phyloP scores from a whole-genome alignment of 2,888 invertebrate genomes.

The Archips crataeganus region DNA sequence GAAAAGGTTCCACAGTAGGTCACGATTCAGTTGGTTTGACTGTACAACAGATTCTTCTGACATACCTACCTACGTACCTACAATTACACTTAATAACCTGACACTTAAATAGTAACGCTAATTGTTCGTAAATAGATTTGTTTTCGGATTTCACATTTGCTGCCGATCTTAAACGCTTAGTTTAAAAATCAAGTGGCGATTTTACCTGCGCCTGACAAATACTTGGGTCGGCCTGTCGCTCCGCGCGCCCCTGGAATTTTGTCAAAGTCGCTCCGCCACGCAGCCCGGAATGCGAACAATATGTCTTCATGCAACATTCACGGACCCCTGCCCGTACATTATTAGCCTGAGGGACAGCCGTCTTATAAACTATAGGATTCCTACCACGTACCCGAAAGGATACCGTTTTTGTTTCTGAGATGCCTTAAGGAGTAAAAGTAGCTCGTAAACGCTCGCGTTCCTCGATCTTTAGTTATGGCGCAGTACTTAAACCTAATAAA shows the following conservation, averaged over 20 bases:
- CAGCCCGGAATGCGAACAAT: slow-evolving; percentile 67
- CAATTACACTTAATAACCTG: neutral
- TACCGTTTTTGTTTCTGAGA: slow-evolving; percentile 17
- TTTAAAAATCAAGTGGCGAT: slow-evolving; percentile 48
- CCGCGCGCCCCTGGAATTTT: slow-evolving; percentile 57
- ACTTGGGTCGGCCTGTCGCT: slow-evolving; percentile 50
- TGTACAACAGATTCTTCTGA: too few species aligned
- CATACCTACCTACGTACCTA: too few species aligned
- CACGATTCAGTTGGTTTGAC: too few species aligned
- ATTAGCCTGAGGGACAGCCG: slow-evolving; percentile 64
- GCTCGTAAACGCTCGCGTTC: neutral
- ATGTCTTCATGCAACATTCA: slow-evolving; percentile 76
- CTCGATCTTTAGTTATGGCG: neutral
- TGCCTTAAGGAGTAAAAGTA: slow-evolving; percentile 1
- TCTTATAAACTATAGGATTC: slow-evolving; percentile 68
- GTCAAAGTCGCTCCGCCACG: slow-evolving; percentile 70
- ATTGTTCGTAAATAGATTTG: neutral
- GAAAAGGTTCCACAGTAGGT: too few species aligned
- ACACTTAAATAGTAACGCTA: neutral
- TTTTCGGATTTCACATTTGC: neutral
- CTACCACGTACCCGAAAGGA: slow-evolving; percentile 52
- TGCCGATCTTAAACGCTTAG: slow-evolving; percentile 44
- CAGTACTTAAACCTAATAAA: neutral
- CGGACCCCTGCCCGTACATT: slow-evolving; percentile 65
- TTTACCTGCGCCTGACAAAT: slow-evolving; percentile 54